Conservation (phyloP, 2,113 vertebrate genomes). For the Nibea albiflora region DNA sequence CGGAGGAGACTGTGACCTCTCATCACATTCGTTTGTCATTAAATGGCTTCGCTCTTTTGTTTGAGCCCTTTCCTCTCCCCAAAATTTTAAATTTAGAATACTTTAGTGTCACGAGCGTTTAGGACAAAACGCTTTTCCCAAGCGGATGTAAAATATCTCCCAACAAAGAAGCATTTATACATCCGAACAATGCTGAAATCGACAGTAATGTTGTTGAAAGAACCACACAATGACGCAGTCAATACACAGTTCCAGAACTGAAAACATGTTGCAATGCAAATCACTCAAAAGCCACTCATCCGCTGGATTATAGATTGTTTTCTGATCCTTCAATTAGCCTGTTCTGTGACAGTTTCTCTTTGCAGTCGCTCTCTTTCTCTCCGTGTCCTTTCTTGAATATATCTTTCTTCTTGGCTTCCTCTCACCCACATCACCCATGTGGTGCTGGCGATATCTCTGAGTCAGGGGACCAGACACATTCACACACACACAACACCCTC, state of each 20-base stretch:
- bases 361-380: constrained; percentile 8
- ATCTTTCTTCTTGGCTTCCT: constrained; percentile 29
- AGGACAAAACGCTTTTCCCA: background rate
- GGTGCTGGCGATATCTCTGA: constrained; percentile 66
- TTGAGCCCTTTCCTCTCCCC: background rate
- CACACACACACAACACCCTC: constrained; percentile 21
- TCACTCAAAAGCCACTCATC: background rate
- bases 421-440: constrained; percentile 63
- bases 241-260: background rate
- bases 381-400: constrained; percentile 25
- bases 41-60: constrained; percentile 21
- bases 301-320: background rate
- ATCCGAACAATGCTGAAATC: background rate
- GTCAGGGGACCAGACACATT: constrained; percentile 63
- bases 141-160: background rate
- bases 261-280: background rate
- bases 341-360: background rate
- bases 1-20: constrained; percentile 48
- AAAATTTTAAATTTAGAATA: background rate
- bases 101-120: background rate
- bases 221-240: background rate
- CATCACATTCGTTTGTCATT: constrained; percentile 38
- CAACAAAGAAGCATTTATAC: background rate
- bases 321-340: constrained; percentile 9
- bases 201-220: background rate